Percentiles rank a stretch among this genome's conserved stretches.
Conservation (phyloP, 2,797 vertebrate species). For the Molossus alvarezi region DNA sequence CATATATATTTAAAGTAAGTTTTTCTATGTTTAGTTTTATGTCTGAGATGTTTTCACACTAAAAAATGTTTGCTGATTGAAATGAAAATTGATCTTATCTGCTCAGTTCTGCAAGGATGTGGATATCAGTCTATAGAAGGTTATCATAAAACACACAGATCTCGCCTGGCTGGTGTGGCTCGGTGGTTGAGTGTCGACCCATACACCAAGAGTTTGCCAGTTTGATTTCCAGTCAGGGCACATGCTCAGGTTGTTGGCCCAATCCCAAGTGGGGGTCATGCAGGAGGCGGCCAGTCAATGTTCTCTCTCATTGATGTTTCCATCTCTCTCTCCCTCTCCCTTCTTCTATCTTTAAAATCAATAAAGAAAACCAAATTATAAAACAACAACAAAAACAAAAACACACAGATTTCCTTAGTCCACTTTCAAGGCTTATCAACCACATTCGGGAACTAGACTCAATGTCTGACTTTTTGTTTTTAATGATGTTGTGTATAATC, state of each 20-base stretch:
- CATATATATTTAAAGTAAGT: background rate
- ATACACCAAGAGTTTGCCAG: no score
- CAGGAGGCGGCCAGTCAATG: no score
- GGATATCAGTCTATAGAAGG: background rate
- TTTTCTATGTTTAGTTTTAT: background rate
- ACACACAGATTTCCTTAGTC: background rate
- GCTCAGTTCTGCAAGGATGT: background rate
- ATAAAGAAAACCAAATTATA: no score
- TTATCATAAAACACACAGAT: background rate
- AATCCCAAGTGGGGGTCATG: no score
- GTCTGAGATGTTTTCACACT: background rate
- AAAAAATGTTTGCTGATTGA: background rate
- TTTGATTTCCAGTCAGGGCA: no score
- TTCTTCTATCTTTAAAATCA: no score
- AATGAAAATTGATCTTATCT: background rate
- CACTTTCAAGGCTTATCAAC: background rate
- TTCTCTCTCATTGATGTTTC: no score
- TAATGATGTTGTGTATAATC: background rate
- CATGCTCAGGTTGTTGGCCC: no score
- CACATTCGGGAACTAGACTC: background rate
- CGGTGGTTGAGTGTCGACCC: no score
- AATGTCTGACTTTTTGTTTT: constrained; percentile 1
- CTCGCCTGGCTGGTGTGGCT: no score
- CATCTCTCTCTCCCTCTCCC: no score
- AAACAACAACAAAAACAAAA: background rate